Base-by-base conservation (phyloP, 2,888 invertebrate genomes). In the Cataglyphis cursor region DNA sequence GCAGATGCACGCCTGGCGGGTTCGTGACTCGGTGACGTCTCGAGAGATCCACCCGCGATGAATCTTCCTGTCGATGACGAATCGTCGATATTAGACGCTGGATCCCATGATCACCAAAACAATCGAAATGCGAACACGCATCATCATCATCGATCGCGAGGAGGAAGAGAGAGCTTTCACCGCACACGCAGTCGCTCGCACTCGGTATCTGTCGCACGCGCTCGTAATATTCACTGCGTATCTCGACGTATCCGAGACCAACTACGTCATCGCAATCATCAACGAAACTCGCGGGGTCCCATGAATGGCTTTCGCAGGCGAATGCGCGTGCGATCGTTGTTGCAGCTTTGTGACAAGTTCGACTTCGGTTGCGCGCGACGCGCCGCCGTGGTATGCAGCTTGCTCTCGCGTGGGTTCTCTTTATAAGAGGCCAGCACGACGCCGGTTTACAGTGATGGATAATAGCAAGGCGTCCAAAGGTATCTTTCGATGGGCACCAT, bases 371-470 rank as follows among this genome's bases (percentile, higher is more conserved):
- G 78, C 78, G 83, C 81, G 75, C 89, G 87, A 89, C 88, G 85
- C 88, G 86, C 85, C 86, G 83, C 76, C 87, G 88, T 90, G 92
- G 91, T 92, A 92, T 92, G 91, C 91, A 88, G 87, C 86, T 41
- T 76, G 86, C 85, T 90, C 76, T 86, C 87, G 90, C 92, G 92
- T 92, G 90, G 92, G 92, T 90, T 90, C 88, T 62, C 89, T 90
- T 92, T 92, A 92, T 90, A 90, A 90, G 87, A 88, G 85, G 54
- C 83, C 78, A 65, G 72, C 72, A 28, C 73, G 73, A 48, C 18
- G 64, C 74, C 59, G 41, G 62, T n/a, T 15, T 12, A 0, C 90
- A 90, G 89, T 84, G 68, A 18, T 72, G 90, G 66, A 31, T 0
- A 9, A n/a, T 18, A 0, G 6, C 18, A 0, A 28, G 83, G 80